Evolutionary conservation across 2,113 vertebrate genomes (phyloP).

Genomic region (Cephalopterus ornatus): DNA sequence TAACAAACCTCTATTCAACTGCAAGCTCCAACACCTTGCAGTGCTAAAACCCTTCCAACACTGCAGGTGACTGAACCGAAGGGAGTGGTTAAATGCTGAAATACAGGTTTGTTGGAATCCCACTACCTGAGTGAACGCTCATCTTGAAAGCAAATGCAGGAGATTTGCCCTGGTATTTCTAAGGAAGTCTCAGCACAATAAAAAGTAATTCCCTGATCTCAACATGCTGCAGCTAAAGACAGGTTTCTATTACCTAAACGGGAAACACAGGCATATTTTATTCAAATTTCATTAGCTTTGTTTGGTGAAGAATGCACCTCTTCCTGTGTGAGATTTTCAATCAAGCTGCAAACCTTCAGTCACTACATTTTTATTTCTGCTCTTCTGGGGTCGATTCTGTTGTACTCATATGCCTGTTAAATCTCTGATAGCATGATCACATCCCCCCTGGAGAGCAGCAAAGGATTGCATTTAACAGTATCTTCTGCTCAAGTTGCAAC

Average conservation of each 20-base stretch:
- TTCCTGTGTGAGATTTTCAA: background rate
- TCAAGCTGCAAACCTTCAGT: background rate
- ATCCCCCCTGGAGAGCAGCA: background rate
- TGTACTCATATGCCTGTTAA: background rate
- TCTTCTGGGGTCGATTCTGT: background rate
- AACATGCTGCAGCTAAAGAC: background rate
- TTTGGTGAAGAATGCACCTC: background rate
- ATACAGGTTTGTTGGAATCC: slow-evolving; percentile 55
- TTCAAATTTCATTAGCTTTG: background rate
- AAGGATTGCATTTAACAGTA: background rate
- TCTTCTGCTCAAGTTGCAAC: background rate
- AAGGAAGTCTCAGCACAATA: background rate
- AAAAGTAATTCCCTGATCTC: background rate
- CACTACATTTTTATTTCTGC: background rate
- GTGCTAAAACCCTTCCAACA: background rate
- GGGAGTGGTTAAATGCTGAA: slow-evolving; percentile 44
- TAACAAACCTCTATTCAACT: background rate
- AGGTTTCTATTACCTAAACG: background rate
- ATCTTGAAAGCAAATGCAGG: slow-evolving; percentile 12
- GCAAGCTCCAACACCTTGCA: background rate
- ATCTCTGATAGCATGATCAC: background rate
- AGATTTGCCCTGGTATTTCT: background rate
- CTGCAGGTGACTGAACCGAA: background rate
- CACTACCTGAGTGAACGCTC: background rate
- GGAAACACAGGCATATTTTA: background rate